phyloP scores from a whole-genome alignment of 2,113 vertebrate genomes.

The Ictidomys tridecemlineatus region DNA sequence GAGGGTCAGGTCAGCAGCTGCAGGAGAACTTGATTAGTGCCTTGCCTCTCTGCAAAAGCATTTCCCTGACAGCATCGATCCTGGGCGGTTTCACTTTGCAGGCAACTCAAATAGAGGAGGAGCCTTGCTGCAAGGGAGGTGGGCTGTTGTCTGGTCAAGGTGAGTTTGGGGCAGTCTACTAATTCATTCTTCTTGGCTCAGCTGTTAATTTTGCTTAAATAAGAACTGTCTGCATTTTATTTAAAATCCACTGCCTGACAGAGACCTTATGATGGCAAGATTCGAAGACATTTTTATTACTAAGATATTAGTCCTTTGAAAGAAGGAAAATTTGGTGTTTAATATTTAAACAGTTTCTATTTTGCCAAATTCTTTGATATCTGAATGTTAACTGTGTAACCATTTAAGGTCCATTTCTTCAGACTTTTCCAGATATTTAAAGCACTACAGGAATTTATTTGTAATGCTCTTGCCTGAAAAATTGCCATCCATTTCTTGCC shows the following conservation, averaged over 20 bases:
- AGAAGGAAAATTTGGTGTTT: constrained; percentile 83
- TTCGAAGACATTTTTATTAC: constrained; percentile 85
- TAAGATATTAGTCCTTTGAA: constrained; percentile 82
- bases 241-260: constrained; percentile 74
- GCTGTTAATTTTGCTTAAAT: constrained; percentile 76
- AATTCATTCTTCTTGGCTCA: constrained; percentile 75
- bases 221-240: constrained; percentile 73
- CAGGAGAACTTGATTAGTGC: constrained; percentile 39
- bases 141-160: constrained; percentile 60
- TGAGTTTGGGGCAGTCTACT: constrained; percentile 63
- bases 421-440: constrained; percentile 75
- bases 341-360: constrained; percentile 84
- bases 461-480: constrained; percentile 74
- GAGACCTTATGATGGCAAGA: constrained; percentile 79
- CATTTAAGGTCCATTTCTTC: constrained; percentile 83
- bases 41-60: neutral
- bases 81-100: neutral
- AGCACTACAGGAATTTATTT: constrained; percentile 78
- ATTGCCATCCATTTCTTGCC: constrained; percentile 80
- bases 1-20: constrained; percentile 60
- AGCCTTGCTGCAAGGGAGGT: neutral
- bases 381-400: constrained; percentile 72
- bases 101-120: neutral
- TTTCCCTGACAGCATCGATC: constrained; percentile 22
- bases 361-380: constrained; percentile 79